Evolutionary conservation across 2,888 invertebrate genomes (phyloP).

Genomic region (Drosophila infuscata): DNA sequence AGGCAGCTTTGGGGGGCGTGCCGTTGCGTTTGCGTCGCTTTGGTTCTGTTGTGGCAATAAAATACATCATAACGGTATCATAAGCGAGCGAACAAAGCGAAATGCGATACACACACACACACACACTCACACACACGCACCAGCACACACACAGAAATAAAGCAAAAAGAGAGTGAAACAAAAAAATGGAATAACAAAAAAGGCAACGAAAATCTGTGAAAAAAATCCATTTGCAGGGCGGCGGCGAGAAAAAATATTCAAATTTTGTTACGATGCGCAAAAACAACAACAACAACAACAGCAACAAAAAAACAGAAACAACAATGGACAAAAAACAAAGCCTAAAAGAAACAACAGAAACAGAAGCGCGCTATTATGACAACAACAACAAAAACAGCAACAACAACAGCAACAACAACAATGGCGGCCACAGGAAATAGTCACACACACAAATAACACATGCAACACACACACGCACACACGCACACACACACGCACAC

Average conservation of each 20-base stretch:
- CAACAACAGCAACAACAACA: slow-evolving; percentile 62
- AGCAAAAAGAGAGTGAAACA: slow-evolving; percentile 19
- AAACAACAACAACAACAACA: slow-evolving; percentile 61
- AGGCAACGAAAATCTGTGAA: slow-evolving; percentile 78
- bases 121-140: slow-evolving; percentile 20
- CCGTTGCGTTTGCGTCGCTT: slow-evolving; percentile 55
- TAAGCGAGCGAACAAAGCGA: slow-evolving; percentile 81
- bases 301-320: slow-evolving; percentile 30
- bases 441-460: slow-evolving; percentile 64
- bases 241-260: slow-evolving; percentile 73
- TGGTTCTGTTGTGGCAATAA: slow-evolving; percentile 79
- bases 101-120: slow-evolving; percentile 67
- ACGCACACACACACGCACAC: slow-evolving; percentile 45
- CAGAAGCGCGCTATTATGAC: slow-evolving; percentile 64
- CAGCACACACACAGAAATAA: slow-evolving; percentile 22
- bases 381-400: slow-evolving; percentile 46
- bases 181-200: slow-evolving; percentile 47
- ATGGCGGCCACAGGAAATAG: slow-evolving; percentile 81
- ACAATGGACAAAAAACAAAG: slow-evolving; percentile 68
- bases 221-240: slow-evolving; percentile 79
- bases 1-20: slow-evolving; percentile 50
- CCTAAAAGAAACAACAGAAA: slow-evolving; percentile 66
- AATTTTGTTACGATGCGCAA: slow-evolving; percentile 80
- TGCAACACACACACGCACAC: slow-evolving; percentile 28
- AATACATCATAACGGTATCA: slow-evolving; percentile 82